Base-by-base conservation (phyloP, 1,140 invertebrate species). In the Lycorma delicatula region DNA sequence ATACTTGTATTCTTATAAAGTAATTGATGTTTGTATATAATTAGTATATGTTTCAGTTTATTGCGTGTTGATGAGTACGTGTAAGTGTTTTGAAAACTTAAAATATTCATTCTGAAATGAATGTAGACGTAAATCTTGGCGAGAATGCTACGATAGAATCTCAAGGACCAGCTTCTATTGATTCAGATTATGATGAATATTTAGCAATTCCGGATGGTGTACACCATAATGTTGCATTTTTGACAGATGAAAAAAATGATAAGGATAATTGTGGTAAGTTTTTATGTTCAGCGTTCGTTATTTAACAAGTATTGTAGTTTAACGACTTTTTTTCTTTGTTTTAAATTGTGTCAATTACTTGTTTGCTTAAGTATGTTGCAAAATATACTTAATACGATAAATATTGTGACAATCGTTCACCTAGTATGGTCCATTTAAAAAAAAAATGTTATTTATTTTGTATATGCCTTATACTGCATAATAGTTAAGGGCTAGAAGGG, bases 111-210 rank as follows among this genome's bases (percentile, higher is more conserved):
- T 18, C 23, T 44, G 41, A 44, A 44, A 44, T 44, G 41, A 44
- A 22, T 44, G 13, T 18, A 44, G 41, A 44, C 6, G 16, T 9
- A 5, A 44, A 11, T 44, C 18, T 5, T 44, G 6, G 5, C 7
- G 16, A 20, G 18, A 5, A 44, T 44, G 11, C 41, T 16, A 22
- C 23, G 18, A 22, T 20, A 20, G 16, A 13, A 20, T 20, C 9
- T n/a, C n/a, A n/a, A n/a, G n/a, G n/a, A 44, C 16, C 41, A 20
- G 13, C 16, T 9, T 20, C n/a, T 20, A 41, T 20, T 23, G 80
- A 82, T 56, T 78, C 75, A 29, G 80, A 82, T 56, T 82, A 74
- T 62, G 80, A 82, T 66, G 80, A 82, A 68, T 74, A 74, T 57
- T 66, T 82, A 50, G 79, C 69, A 54, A 73, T 82, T 60, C 79